Evolutionary conservation across 2,888 invertebrate species (phyloP).

Genomic region (Steinernema hermaphroditum): DNA sequence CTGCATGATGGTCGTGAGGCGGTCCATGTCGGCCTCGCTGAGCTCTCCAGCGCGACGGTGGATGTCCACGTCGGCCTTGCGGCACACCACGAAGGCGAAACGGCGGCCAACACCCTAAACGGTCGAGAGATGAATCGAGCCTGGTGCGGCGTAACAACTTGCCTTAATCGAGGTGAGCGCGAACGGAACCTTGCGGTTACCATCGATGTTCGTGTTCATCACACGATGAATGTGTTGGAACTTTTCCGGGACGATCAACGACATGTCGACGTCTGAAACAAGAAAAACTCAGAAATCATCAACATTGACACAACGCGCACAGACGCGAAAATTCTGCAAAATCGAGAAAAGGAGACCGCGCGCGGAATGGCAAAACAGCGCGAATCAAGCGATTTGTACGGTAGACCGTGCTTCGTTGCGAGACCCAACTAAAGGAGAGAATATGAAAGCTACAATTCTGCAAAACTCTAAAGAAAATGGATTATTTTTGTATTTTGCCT

Average conservation of each 20-base stretch:
- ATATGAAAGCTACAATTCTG: too few species aligned
- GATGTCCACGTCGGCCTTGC: conserved; percentile 96
- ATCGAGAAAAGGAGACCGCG: too few species aligned
- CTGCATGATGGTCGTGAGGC: conserved; percentile 93
- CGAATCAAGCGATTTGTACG: too few species aligned
- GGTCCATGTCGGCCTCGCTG: conserved; percentile 79
- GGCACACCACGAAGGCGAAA: conserved; percentile 93
- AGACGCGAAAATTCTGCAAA: too few species aligned
- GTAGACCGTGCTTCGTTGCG: too few species aligned
- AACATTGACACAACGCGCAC: too few species aligned
- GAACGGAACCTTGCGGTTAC: conserved; percentile 88
- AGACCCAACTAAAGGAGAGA: too few species aligned
- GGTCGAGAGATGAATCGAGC: not conserved
- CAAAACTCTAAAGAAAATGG: too few species aligned
- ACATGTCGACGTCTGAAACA: conserved; percentile 47
- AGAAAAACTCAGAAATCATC: not conserved
- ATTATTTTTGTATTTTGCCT: too few species aligned
- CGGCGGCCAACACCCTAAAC: conserved; percentile 89
- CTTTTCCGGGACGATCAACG: conserved; percentile 93
- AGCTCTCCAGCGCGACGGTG: conserved; percentile 98
- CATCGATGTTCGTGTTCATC: conserved; percentile 99
- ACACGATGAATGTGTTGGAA: conserved; percentile 99
- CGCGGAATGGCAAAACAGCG: too few species aligned
- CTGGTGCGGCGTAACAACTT: conserved; percentile 27
- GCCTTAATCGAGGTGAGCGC: conserved; percentile 96